Conservation (phyloP, 2,797 vertebrate genomes). For the Melanotaenia maccullochi region DNA sequence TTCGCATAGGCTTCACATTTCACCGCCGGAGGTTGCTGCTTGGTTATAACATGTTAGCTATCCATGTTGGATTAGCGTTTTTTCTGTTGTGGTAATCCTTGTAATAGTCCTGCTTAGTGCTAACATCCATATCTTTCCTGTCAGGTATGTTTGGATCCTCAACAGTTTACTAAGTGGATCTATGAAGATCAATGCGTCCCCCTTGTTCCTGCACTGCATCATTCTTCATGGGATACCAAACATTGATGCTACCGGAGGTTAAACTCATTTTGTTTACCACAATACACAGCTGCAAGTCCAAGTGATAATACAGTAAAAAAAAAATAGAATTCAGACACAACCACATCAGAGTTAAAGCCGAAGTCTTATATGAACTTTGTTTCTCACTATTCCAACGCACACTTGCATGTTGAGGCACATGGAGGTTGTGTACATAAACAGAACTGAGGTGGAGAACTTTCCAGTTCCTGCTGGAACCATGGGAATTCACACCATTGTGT, state of each 20-base stretch:
- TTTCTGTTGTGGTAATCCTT: background rate
- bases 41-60: background rate
- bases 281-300: constrained; percentile 45
- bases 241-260: constrained; percentile 89
- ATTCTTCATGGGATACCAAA: constrained; percentile 89
- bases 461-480: constrained; percentile 50
- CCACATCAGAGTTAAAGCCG: constrained; percentile 67
- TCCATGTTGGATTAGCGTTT: background rate
- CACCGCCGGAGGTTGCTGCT: too few relatives aligned
- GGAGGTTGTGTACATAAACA: constrained; percentile 51
- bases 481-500: constrained; percentile 45
- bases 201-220: constrained; percentile 92
- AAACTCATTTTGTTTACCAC: constrained; percentile 52
- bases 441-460: constrained; percentile 24
- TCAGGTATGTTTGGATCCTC: constrained; percentile 93
- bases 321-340: constrained; percentile 42
- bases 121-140: constrained; percentile 2
- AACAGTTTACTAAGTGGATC: constrained; percentile 92
- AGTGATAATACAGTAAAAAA: constrained; percentile 35
- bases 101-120: background rate
- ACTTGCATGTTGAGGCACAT: constrained; percentile 51
- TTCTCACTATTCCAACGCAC: constrained; percentile 35
- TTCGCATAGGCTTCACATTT: too few relatives aligned
- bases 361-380: constrained; percentile 55
- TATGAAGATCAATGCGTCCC: constrained; percentile 92